Evolutionary conservation across 2,797 vertebrate genomes (phyloP), one percentile per base, ranked within the genome.

Genomic region (Chloroceryle inda): DNA sequence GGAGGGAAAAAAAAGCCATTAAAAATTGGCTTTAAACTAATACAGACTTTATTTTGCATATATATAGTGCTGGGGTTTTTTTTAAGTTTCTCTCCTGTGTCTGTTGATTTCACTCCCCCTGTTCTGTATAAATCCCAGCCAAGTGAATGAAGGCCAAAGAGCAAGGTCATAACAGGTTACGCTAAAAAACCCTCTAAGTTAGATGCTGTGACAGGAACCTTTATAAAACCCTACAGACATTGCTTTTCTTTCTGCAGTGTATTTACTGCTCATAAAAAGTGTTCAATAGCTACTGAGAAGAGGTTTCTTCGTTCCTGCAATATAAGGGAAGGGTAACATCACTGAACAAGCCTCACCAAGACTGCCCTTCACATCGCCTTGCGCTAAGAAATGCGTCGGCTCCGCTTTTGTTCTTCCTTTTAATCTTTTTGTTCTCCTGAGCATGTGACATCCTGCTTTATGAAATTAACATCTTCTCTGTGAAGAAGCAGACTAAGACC

Each of bases 11-110:
- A 92, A 84, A 81, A 67, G 64, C 45, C 84, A 95, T 85, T 95
- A 82, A 96, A 94, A 96, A 84, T 1, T 83, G 68, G 88, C 88
- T 89, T 90, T 88, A 94, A 96, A 93, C 26, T 0, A 3, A 91
- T 4, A 83, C 35, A 37, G 37, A 69, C 52, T 66, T 50, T 50
- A 50, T 17, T 45, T 45, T 45, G 5, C 20, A 45, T 45, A 45
- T 45, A 21, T 45, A 45, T 44, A 44, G 18, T 44, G 44, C 20
- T 45, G 18, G 9, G 6, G 11, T 50, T 15, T 50, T 50, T 50
- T 50, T 50, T 37, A 26, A 50, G 27, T 50, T 50, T 50, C 15
- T 27, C 49, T 50, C 49, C 22, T 45, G 19, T 0, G 3, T 89
- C 79, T 45, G 45, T 62, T 61, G 56, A 76, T 88, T 90, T 85